Evolutionary conservation across 2,797 vertebrate species (phyloP).

Genomic region (Hypotaenidia okinawae): DNA sequence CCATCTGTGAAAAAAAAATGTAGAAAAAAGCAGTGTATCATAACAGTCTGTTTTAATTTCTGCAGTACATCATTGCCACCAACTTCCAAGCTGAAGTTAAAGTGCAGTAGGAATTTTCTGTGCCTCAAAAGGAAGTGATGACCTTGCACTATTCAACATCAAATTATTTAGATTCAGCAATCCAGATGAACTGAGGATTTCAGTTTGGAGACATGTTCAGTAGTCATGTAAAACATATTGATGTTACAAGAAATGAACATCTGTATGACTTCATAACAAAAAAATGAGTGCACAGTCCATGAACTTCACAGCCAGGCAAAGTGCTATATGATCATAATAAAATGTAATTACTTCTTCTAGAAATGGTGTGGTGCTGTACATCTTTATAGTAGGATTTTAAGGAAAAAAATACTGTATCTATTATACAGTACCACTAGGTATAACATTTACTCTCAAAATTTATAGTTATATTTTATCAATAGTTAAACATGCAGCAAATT

Average conservation of each 20-base stretch:
- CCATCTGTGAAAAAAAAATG: not conserved
- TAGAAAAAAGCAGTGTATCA: not conserved
- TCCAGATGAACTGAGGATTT: not conserved
- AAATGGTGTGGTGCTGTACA: not conserved
- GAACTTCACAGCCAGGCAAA: not conserved
- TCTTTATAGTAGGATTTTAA: conserved; percentile 5
- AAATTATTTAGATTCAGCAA: not conserved
- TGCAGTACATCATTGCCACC: not conserved
- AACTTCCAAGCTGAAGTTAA: not conserved
- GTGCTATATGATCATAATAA: not conserved
- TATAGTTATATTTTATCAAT: not conserved
- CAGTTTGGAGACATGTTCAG: not conserved
- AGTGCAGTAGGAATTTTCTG: not conserved
- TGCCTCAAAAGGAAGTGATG: not conserved
- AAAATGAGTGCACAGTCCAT: not conserved
- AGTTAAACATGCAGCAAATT: not conserved
- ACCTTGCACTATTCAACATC: not conserved
- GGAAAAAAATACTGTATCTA: not conserved
- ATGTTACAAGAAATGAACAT: not conserved
- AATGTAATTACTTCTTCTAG: conserved; percentile 3
- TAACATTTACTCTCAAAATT: not conserved
- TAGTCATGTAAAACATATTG: not conserved
- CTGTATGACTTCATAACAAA: not conserved
- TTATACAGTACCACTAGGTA: not conserved
- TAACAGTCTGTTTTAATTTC: not conserved